phyloP scores from a whole-genome alignment of 1,140 invertebrate species.

The Daktulosphaira vitifoliae region DNA sequence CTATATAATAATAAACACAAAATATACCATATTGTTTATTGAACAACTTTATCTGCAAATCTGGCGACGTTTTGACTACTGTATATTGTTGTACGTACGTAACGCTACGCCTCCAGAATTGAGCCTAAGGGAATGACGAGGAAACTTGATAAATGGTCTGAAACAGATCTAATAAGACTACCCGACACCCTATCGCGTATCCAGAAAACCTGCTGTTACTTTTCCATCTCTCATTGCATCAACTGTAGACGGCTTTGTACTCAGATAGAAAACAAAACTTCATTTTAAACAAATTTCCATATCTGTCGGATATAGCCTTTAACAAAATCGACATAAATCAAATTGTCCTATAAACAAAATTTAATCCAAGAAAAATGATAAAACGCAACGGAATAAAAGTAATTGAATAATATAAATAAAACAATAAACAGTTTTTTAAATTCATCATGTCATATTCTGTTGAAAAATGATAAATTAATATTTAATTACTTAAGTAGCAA shows the following conservation, averaged over 20 bases:
- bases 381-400: neutral
- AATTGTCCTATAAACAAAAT: neutral
- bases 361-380: neutral
- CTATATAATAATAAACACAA: neutral
- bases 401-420: neutral
- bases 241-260: neutral
- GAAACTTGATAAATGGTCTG: constrained; percentile 28
- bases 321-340: neutral
- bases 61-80: constrained; percentile 13
- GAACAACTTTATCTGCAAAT: constrained; percentile 22
- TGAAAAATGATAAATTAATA: too few relatives aligned
- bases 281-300: constrained; percentile 27
- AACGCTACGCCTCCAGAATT: neutral
- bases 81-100: neutral
- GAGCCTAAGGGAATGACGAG: constrained; percentile 1
- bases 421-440: too few relatives aligned
- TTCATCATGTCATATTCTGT: too few relatives aligned
- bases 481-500: too few relatives aligned
- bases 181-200: neutral
- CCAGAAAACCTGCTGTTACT: neutral
- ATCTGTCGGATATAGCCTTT: neutral
- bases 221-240: neutral
- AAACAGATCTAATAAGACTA: constrained; percentile 29
- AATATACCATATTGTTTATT: constrained; percentile 24
- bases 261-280: constrained; percentile 20